Conservation (phyloP, 2,888 invertebrate species). For the Caenorhabditis sp. region DNA sequence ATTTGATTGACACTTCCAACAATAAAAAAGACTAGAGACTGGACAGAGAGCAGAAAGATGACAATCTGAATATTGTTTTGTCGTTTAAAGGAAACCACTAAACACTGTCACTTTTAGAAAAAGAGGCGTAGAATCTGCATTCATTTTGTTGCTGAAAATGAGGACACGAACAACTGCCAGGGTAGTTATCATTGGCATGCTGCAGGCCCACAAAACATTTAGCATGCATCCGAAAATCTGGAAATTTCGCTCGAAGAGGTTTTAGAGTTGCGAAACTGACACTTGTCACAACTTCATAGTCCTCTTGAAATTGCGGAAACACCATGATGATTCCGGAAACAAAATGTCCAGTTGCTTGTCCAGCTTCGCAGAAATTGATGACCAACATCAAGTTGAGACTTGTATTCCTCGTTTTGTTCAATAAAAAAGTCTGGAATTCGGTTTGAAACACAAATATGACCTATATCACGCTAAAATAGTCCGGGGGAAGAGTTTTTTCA, state of each 20-base stretch:
- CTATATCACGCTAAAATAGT: no score
- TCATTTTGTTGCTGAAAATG: neutral
- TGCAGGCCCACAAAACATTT: neutral
- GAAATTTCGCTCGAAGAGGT: no score
- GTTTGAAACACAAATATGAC: neutral
- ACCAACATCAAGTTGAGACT: neutral
- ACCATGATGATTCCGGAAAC: neutral
- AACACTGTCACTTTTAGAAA: neutral
- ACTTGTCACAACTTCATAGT: neutral
- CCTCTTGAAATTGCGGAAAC: neutral
- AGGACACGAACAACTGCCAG: neutral
- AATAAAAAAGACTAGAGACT: neutral
- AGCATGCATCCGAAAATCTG: neutral
- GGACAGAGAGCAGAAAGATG: neutral
- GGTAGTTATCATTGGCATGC: neutral
- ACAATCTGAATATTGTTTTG: no score
- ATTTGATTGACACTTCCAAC: neutral
- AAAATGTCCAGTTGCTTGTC: neutral
- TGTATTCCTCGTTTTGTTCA: neutral
- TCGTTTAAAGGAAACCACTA: neutral
- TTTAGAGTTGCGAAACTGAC: neutral
- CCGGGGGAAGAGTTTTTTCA: no score
- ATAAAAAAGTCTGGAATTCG: neutral
- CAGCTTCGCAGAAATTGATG: neutral
- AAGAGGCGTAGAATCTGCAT: neutral